Conservation (phyloP, 2,888 invertebrate genomes). For the Ochlodes sylvanus region DNA sequence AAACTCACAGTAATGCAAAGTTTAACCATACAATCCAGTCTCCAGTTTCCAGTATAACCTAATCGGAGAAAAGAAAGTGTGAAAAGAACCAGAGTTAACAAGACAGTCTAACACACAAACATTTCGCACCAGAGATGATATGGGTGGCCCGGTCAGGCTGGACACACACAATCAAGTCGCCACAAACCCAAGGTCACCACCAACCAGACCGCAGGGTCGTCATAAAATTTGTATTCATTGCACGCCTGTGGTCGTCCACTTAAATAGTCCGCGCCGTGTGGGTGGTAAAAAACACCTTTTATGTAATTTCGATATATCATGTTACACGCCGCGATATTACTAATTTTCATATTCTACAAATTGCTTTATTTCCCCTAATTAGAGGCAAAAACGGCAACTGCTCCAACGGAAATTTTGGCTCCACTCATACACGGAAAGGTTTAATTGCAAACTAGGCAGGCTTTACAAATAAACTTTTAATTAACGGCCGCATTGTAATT, state of each 20-base stretch:
- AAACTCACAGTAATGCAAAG: too few relatives aligned
- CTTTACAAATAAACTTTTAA: conserved; percentile 35
- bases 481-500: conserved; percentile 24
- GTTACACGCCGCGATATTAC: conserved; percentile 39
- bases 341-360: conserved; percentile 48
- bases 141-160: neutral
- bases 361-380: conserved; percentile 52
- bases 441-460: conserved; percentile 28
- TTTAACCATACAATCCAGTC: too few relatives aligned
- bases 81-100: too few relatives aligned
- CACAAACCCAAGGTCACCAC: neutral
- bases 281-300: conserved; percentile 49
- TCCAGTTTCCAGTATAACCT: too few relatives aligned
- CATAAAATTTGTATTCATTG: neutral
- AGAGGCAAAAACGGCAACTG: conserved; percentile 36
- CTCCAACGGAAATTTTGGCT: conserved; percentile 21
- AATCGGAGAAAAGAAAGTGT: too few relatives aligned
- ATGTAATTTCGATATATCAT: conserved; percentile 45
- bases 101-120: too few relatives aligned
- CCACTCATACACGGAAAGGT: conserved; percentile 15
- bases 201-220: neutral
- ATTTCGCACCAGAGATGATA: neutral
- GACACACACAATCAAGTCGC: conserved; percentile 4
- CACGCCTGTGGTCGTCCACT: neutral
- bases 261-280: conserved; percentile 41